Evolutionary conservation across 2,888 invertebrate genomes (phyloP).

Genomic region (Diabrotica balteata): DNA sequence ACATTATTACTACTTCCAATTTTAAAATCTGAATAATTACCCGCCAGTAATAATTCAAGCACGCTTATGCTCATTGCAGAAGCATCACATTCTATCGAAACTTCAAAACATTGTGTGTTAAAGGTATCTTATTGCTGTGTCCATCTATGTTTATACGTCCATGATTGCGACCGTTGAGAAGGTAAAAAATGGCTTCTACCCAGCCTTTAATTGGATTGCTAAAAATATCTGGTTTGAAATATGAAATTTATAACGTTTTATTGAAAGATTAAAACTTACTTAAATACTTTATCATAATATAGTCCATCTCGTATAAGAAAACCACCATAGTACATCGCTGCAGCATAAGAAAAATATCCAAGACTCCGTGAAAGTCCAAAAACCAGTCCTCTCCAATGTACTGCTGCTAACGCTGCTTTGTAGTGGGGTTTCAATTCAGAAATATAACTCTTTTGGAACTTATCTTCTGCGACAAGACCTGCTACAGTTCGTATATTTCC

Average conservation of each 20-base stretch:
- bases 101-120: too few relatives aligned
- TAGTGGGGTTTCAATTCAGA: constrained; percentile 68
- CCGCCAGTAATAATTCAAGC: too few relatives aligned
- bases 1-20: too few relatives aligned
- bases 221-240: background rate
- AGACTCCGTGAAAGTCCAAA: constrained; percentile 75
- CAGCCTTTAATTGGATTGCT: background rate
- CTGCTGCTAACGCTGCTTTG: constrained; percentile 64
- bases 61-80: too few relatives aligned
- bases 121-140: too few relatives aligned
- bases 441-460: constrained; percentile 71
- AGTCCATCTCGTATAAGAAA: constrained; percentile 69
- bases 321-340: constrained; percentile 78
- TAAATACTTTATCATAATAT: constrained; percentile 69
- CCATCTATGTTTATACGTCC: too few relatives aligned
- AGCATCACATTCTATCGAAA: too few relatives aligned
- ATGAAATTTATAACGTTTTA: background rate
- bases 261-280: constrained; percentile 64
- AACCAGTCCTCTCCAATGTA: constrained; percentile 73
- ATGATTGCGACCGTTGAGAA: too few relatives aligned
- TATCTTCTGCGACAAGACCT: constrained; percentile 74
- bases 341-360: constrained; percentile 76
- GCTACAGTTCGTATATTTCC: constrained; percentile 80
- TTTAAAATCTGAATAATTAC: too few relatives aligned
- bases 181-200: too few relatives aligned